These are phyloP conservation scores for Myotis yumanensis DNA, from an alignment of 2,113 vertebrate species.

Conservation along the genomic window DNA sequence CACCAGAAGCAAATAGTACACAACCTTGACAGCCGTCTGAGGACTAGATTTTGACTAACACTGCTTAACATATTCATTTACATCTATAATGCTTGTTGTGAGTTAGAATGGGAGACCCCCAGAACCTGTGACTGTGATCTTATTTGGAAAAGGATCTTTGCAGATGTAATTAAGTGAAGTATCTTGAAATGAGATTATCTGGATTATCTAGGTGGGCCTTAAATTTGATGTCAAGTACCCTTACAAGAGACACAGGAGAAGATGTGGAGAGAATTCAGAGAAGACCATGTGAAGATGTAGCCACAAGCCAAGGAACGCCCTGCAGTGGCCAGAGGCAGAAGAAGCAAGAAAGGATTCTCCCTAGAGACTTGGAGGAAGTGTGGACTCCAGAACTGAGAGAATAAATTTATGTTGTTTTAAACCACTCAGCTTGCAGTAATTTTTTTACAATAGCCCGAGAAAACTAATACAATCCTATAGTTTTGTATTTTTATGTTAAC, in stretches of 20 bases:
- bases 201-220: not conserved
- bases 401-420: not conserved
- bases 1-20: not conserved
- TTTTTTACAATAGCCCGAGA: not conserved
- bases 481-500: not conserved
- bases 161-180: not conserved
- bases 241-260: not conserved
- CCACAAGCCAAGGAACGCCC: not conserved
- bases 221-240: not conserved
- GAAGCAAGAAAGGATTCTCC: not conserved
- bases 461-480: not conserved
- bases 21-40: not conserved
- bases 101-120: not conserved
- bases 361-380: not conserved
- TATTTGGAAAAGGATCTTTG: not conserved
- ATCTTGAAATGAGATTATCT: not conserved
- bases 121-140: not conserved
- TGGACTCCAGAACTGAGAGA: not conserved
- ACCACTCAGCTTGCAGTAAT: not conserved
- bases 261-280: not conserved
- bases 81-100: not conserved
- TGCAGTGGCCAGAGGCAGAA: not conserved
- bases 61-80: not conserved
- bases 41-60: not conserved
- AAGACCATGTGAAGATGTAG: not conserved